These are phyloP conservation scores for Unio delphinus DNA, from an alignment of 2,888 invertebrate genomes.

Conservation along the genomic window DNA sequence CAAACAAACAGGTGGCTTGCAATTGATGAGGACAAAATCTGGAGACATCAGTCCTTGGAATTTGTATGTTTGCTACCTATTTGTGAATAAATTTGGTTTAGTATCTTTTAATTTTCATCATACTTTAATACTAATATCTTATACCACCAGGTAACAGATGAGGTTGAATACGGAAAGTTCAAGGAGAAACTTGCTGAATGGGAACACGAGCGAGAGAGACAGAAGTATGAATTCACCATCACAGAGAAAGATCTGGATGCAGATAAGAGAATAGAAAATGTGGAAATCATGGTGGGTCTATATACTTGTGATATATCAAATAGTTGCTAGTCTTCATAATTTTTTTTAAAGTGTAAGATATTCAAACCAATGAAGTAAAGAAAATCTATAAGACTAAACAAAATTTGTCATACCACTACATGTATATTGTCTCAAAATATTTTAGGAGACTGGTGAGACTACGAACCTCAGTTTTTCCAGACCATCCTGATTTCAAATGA, in stretches of 20 bases:
- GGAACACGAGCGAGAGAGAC: constrained; percentile 63
- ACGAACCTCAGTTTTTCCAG: not conserved
- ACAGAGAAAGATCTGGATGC: constrained; percentile 68
- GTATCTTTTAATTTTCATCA: no score
- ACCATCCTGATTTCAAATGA: not conserved
- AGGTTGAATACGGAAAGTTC: constrained; percentile 59
- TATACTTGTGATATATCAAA: no score
- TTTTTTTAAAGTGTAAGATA: not conserved
- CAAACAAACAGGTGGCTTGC: no score
- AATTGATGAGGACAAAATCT: no score
- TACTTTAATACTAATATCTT: no score
- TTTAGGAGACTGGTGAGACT: not conserved
- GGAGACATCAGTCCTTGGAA: not conserved
- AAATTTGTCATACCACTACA: not conserved
- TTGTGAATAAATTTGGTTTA: no score
- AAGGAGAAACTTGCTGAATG: constrained; percentile 55
- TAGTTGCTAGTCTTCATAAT: no score
- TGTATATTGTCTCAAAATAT: not conserved
- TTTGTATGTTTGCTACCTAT: not conserved
- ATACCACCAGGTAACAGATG: constrained; percentile 56
- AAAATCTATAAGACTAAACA: no score
- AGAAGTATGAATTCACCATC: constrained; percentile 68
- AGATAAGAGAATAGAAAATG: constrained; percentile 48
- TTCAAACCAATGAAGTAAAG: not conserved
- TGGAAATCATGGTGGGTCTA: constrained; percentile 34